phyloP scores from a whole-genome alignment of 2,113 vertebrate species.

The Probosciger aterrimus region DNA sequence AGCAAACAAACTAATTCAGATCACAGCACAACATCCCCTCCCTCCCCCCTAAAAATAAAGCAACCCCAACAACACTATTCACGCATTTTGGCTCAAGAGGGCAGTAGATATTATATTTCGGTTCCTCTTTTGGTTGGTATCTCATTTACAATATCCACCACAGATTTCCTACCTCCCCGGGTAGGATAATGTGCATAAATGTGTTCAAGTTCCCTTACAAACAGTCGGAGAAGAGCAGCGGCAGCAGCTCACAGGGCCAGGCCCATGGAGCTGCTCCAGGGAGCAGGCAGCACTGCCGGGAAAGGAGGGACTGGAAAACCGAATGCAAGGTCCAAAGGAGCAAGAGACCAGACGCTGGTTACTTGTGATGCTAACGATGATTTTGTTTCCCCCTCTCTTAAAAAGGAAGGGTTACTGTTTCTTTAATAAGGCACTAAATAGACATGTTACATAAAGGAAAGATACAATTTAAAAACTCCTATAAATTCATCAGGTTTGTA shows the following conservation, averaged over 20 bases:
- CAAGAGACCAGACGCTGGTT: constrained; percentile 34
- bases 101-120: constrained; percentile 31
- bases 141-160: constrained; percentile 15
- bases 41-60: background rate
- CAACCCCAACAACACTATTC: constrained; percentile 1
- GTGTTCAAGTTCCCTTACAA: background rate
- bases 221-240: background rate
- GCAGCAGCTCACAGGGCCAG: background rate
- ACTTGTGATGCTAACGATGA: background rate
- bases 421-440: constrained; percentile 78
- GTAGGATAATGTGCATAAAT: constrained; percentile 65
- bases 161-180: background rate
- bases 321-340: constrained; percentile 24
- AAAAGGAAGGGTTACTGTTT: constrained; percentile 20
- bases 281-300: background rate
- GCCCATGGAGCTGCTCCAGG: background rate
- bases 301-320: background rate
- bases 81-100: constrained; percentile 55
- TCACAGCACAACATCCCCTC: background rate
- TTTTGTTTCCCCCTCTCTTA: background rate
- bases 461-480: constrained; percentile 27
- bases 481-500: constrained; percentile 39
- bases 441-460: constrained; percentile 67
- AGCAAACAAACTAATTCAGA: background rate
- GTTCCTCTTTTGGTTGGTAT: constrained; percentile 44